These are phyloP conservation scores for Furcifer pardalis DNA, from an alignment of 2,797 vertebrate species.

Conservation along the genomic window DNA sequence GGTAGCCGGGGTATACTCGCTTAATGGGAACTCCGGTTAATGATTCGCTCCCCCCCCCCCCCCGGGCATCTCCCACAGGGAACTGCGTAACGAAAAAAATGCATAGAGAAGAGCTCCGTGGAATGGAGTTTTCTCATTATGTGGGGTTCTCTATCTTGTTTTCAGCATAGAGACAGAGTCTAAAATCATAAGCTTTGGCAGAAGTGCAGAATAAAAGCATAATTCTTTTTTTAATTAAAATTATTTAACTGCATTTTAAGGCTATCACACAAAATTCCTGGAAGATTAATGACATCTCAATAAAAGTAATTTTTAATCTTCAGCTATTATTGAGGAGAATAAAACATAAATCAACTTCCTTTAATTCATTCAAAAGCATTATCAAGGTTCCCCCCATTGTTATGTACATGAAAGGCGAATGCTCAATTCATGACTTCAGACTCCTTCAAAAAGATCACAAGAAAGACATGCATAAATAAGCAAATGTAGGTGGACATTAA, in stretches of 20 bases:
- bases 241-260: accelerated
- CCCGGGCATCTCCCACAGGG: no score
- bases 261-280: neutral
- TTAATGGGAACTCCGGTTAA: no score
- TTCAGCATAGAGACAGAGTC: neutral
- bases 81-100: no score
- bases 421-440: accelerated
- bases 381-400: neutral
- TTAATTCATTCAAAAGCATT: neutral
- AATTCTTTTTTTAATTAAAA: neutral
- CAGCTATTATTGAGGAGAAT: neutral
- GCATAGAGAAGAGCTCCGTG: no score
- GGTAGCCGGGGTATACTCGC: no score
- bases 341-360: neutral
- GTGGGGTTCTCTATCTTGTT: no score
- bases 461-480: neutral
- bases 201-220: neutral
- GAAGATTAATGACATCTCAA: neutral
- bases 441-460: neutral
- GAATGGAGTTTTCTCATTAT: no score
- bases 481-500: neutral
- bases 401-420: neutral
- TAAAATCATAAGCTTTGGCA: neutral
- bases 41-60: no score
- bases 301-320: neutral